A percentile compares a stretch with the other conserved stretches of the same genome.
Conservation (phyloP, 1,140 invertebrate genomes). For the Leucophenga varia region DNA sequence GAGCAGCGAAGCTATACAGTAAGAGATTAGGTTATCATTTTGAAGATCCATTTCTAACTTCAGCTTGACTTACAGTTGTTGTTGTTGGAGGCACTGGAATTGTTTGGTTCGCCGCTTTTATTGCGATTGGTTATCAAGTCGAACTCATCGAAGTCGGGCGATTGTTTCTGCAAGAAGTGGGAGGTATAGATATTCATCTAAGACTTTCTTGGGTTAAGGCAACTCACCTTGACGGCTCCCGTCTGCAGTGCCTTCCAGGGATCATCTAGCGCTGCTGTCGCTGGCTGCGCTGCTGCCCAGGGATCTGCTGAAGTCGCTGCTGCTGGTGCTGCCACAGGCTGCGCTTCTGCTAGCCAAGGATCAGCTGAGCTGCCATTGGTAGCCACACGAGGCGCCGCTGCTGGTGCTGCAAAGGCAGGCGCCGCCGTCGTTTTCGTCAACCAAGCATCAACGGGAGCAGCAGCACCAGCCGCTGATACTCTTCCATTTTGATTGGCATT, state of each 20-base stretch:
- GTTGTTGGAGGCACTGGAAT: constrained; percentile 22
- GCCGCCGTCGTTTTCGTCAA: constrained; percentile 7
- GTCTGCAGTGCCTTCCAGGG: constrained; percentile 13
- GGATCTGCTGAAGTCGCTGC: constrained; percentile 18
- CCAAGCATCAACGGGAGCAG: constrained; percentile 7
- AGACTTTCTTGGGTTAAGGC: background rate
- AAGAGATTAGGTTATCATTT: background rate
- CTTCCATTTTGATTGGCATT: no score
- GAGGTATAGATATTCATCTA: background rate
- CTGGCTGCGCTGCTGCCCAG: constrained; percentile 24
- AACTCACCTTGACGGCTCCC: constrained; percentile 17
- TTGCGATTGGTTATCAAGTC: constrained; percentile 71
- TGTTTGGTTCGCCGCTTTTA: constrained; percentile 40
- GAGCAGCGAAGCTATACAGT: constrained; percentile 19
- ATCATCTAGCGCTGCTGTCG: constrained; percentile 57
- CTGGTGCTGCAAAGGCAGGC: constrained; percentile 10
- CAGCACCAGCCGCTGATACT: background rate
- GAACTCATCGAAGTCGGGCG: constrained; percentile 77
- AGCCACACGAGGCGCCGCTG: constrained; percentile 19
- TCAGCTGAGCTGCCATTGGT: constrained; percentile 48
- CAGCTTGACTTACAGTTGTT: constrained; percentile 44
- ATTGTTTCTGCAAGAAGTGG: constrained; percentile 13
- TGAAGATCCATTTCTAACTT: no score
- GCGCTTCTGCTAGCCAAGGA: constrained; percentile 58
- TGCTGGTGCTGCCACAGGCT: constrained; percentile 26